Percentiles rank a stretch among this genome's conserved stretches.
These are phyloP conservation scores for Drosophila subpulchrella DNA, from an alignment of 1,140 invertebrate genomes.

Conservation along the genomic window DNA sequence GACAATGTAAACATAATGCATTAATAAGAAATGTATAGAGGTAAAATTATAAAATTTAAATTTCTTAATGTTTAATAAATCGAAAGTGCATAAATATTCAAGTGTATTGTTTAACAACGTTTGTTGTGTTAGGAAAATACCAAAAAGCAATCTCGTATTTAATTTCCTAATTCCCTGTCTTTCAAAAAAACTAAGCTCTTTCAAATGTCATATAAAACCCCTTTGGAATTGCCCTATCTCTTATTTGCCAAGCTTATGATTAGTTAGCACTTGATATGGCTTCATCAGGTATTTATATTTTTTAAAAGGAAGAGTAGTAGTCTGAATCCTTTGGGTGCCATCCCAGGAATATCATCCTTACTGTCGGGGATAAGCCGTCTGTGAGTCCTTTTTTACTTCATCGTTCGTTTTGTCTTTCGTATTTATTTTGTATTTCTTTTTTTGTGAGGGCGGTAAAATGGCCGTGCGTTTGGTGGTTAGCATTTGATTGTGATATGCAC, in stretches of 20 bases:
- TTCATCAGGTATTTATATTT: constrained; percentile 20
- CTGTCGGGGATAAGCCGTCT: constrained; percentile 18
- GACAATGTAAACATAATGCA: no score
- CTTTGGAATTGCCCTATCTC: neutral
- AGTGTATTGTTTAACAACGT: no score
- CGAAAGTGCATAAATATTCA: no score
- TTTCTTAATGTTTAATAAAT: no score
- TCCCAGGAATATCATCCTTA: constrained; percentile 8
- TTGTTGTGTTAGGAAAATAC: no score
- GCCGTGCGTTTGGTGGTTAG: constrained; percentile 19
- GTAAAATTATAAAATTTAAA: no score
- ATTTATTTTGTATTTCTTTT: neutral
- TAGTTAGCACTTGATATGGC: constrained; percentile 4
- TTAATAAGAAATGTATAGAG: no score
- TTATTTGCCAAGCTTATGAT: neutral
- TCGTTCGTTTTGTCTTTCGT: constrained; percentile 14
- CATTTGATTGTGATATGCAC: constrained; percentile 80
- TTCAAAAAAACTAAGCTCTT: neutral
- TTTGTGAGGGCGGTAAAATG: neutral
- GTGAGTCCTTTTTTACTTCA: neutral
- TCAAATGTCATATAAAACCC: neutral
- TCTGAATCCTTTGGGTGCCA: constrained; percentile 1
- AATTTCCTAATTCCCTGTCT: neutral
- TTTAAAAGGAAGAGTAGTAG: neutral
- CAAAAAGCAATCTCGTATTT: neutral